These are phyloP conservation scores for Machimus rusticus DNA, from an alignment of 2,888 invertebrate species.

Conservation along the genomic window DNA sequence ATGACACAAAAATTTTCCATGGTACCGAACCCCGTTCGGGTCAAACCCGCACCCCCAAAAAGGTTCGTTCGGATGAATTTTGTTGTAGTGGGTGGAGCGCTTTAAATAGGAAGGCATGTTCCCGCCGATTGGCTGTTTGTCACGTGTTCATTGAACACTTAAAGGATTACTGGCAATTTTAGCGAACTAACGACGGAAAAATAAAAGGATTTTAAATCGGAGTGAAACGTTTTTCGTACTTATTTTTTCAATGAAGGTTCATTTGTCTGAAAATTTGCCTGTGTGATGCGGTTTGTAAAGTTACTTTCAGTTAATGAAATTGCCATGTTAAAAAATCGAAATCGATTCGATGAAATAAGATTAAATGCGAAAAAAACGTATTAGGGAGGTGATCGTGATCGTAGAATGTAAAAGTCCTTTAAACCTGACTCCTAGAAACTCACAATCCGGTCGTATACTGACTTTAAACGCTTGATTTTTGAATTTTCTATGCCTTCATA, in stretches of 20 bases:
- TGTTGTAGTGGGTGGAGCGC: background rate
- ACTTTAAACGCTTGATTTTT: background rate
- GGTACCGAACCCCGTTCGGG: background rate
- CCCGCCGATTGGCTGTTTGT: background rate
- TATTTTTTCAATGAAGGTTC: background rate
- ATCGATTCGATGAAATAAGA: background rate
- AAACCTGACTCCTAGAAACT: background rate
- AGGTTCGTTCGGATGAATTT: background rate
- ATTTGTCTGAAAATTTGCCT: background rate
- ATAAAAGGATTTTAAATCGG: background rate
- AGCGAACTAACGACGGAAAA: background rate
- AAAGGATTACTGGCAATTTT: background rate
- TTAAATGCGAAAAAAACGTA: no score
- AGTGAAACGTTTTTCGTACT: background rate
- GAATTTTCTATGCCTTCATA: background rate
- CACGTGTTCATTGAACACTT: constrained; percentile 24
- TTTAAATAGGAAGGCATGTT: background rate
- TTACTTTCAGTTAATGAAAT: background rate
- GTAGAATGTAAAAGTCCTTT: background rate
- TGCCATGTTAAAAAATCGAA: background rate
- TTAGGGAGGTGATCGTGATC: no score
- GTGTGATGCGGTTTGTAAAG: background rate
- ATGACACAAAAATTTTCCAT: constrained; percentile 20
- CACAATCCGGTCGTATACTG: background rate
- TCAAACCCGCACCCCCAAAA: background rate